phyloP scores from a whole-genome alignment of 1,140 invertebrate species.

The Glossosoma conforme region DNA sequence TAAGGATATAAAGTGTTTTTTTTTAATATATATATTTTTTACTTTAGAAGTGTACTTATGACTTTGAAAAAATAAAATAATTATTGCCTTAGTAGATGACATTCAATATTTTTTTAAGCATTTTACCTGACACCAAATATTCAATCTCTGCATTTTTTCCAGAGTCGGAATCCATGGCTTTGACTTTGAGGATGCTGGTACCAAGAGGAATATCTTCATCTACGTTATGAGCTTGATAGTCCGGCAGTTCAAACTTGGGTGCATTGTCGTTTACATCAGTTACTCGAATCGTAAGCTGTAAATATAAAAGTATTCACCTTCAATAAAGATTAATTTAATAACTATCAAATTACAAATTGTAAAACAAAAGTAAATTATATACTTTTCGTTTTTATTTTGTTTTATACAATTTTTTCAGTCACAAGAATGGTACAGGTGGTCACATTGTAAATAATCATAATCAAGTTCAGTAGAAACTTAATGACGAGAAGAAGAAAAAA shows the following conservation, averaged over 20 bases:
- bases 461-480: too few species aligned
- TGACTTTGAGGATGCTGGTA: conserved; percentile 86
- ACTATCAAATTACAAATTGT: too few species aligned
- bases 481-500: too few species aligned
- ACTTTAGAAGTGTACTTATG: neutral
- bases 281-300: conserved; percentile 80
- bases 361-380: too few species aligned
- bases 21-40: too few species aligned
- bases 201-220: conserved; percentile 90
- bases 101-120: neutral
- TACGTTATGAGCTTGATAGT: conserved; percentile 93
- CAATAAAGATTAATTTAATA: neutral
- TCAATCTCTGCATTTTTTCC: conserved; percentile 91
- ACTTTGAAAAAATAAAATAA: neutral
- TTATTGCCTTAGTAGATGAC: neutral
- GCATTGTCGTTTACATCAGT: conserved; percentile 95
- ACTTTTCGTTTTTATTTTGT: too few species aligned
- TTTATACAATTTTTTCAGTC: too few species aligned
- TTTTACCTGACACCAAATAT: conserved; percentile 69
- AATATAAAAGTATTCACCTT: conserved; percentile 28
- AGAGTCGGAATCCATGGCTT: conserved; percentile 88
- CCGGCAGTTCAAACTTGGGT: conserved; percentile 90
- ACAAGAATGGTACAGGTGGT: too few species aligned
- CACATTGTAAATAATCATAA: too few species aligned
- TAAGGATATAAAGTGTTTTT: too few species aligned